Conservation (phyloP, 2,797 vertebrate species). For the Tauraco hartlaubi region DNA sequence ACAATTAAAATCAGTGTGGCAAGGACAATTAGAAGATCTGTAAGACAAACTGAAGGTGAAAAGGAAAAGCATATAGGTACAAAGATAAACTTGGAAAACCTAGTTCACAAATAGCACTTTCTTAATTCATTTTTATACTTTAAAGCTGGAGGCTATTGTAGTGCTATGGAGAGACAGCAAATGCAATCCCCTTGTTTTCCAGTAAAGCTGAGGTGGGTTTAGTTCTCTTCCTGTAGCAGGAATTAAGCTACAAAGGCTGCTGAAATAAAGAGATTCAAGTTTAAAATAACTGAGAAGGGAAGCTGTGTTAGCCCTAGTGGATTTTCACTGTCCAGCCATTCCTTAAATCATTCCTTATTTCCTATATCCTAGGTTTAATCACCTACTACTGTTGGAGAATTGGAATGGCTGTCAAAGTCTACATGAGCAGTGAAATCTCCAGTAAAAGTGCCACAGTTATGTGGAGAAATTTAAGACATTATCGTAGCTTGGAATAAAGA, state of each 20-base stretch:
- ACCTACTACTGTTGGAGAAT: background rate
- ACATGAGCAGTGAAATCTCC: background rate
- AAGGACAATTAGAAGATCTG: background rate
- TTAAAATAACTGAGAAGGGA: background rate
- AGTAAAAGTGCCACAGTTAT: background rate
- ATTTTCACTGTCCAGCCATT: slow-evolving; percentile 6
- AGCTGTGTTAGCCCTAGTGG: background rate
- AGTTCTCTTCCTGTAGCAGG: background rate
- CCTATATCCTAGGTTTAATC: background rate
- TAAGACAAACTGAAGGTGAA: background rate
- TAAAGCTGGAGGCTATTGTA: background rate
- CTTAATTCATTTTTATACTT: background rate
- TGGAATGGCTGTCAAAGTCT: background rate
- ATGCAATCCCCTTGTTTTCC: background rate
- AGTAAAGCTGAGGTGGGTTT: background rate
- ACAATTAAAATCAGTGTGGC: background rate
- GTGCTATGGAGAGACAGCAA: background rate
- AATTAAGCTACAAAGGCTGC: background rate
- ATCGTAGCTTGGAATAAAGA: background rate
- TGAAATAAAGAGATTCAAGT: background rate
- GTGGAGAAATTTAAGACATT: background rate
- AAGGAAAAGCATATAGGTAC: background rate
- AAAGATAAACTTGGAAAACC: background rate
- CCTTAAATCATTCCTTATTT: background rate
- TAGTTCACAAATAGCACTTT: background rate